These are phyloP conservation scores for Colossoma macropomum DNA, from an alignment of 2,113 vertebrate species.

Conservation along the genomic window DNA sequence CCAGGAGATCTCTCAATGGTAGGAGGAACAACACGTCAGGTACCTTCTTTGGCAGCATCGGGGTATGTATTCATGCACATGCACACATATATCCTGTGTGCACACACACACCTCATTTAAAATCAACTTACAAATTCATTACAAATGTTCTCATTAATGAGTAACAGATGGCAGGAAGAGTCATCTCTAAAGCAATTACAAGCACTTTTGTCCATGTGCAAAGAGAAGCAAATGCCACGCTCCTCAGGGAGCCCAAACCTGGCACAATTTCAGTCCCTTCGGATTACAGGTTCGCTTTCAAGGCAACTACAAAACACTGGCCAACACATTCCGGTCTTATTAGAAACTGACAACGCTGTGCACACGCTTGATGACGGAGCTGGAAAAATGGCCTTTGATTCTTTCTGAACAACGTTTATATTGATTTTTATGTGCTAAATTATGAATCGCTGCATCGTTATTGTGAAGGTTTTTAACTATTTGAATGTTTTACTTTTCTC, in stretches of 20 bases:
- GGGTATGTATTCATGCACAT: background rate
- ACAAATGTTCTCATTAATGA: constrained; percentile 40
- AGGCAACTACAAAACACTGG: constrained; percentile 7
- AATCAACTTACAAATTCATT: constrained; percentile 28
- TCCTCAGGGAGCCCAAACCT: constrained; percentile 32
- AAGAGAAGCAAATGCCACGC: constrained; percentile 30
- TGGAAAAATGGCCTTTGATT: background rate
- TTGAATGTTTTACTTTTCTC: background rate
- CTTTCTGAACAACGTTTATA: background rate
- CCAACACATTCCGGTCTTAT: background rate
- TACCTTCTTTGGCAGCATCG: background rate
- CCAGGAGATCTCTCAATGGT: background rate
- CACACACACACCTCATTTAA: constrained; percentile 4
- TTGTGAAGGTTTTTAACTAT: background rate
- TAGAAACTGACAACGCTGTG: background rate
- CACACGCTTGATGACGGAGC: background rate
- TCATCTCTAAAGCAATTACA: constrained; percentile 41
- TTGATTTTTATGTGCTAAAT: background rate
- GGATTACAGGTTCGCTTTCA: constrained; percentile 26
- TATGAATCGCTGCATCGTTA: background rate
- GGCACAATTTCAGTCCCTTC: background rate
- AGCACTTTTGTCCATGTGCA: constrained; percentile 37
- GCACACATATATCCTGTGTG: background rate
- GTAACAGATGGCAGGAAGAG: constrained; percentile 44
- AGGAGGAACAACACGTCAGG: background rate